Base-by-base conservation (phyloP, 2,797 vertebrate genomes). In the Paratrypauchen microcephalus region DNA sequence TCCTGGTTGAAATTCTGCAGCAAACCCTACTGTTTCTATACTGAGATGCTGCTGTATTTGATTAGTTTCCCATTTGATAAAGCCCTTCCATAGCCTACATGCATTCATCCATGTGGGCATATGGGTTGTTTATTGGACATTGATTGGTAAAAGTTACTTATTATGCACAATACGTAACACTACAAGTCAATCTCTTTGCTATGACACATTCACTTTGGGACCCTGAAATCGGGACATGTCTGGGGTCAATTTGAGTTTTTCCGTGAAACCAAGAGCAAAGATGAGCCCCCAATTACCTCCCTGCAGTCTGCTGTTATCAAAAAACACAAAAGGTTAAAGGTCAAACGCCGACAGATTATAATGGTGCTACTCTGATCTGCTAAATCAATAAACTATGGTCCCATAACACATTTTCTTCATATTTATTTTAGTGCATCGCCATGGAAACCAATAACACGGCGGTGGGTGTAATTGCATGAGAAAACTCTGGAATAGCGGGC, bases 371-470 rank as follows among this genome's bases (percentile, higher is more conserved):
- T 0, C 56, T 65, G 83, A 86, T 87, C 77, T 68, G 71, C 55
- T 78, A 52, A 84, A 86, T 83, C 87, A 88, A 89, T 83, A 88
- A 78, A 58, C 74, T 59, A 16, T 57, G 73, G 54, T 78, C 39
- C 67, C 74, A 74, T 87, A 84, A 60, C 61, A 77, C 80, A 73
- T 74, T 81, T 45, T 2, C 23, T 79, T 77, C 71, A 85, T 87
- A 87, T 92, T 90, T 87, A 83, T 85, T 76, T 88, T 84, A 73
- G 81, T 66, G 66, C 58, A 0, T 85, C 72, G 39, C 87, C 83
- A 82, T 85, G 79, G 86, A 71, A 83, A 90, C 89, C 81, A 88
- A 84, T 70, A 85, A 86, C 76, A 88, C 70, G 26, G 39, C 0
- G 57, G 64, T 71, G 60, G 19, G 41, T 4, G 0, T 86, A 80